Evolutionary conservation across 2,888 invertebrate genomes (phyloP), one percentile per base, ranked within the genome.

Genomic region (Mesopsocus fuscifrons): DNA sequence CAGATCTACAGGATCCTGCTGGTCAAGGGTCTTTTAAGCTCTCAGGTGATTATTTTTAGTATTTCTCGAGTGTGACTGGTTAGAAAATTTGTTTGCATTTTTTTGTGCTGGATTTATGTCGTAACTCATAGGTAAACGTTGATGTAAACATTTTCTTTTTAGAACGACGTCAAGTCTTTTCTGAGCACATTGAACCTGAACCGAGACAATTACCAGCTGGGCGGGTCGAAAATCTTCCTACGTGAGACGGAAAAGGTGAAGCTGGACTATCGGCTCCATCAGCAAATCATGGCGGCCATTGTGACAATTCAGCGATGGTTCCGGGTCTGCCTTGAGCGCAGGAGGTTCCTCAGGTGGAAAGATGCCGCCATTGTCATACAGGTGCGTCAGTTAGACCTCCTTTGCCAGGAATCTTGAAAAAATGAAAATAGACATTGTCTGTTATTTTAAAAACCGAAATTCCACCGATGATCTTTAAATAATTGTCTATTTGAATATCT

Each of bases 161-260:
- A 87, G 59, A 69, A 72, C 11, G 92, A 94, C 57, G 85, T 94
- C 6, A 67, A 79, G 46, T 73, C 80, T 51, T 92, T 92, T 63
- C 66, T 94, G 41, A 69, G 77, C 11, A 81, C 79, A 5, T 66
- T 89, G 48, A 81, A 87, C 58, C 67, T 92, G 49, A 85, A 91
- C 58, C 69, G 79, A 46, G 83, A 85, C 57, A 89, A 91, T 61
- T 89, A 88, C 65, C 92, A 94, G 62, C 69, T 92, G 50, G 82
- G 82, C 43, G 71, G 73, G 44, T 82, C 80, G 15, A 94, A 94
- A 67, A 84, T 94, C 48, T 94, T 92, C 59, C 74, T 94, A 67
- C 71, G 94, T 32, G 94, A 94, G 59, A 83, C 85, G 21, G 91
- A 94, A 60, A 92, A 94, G 62, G 75, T 87, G 52, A 82, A 87